Base-by-base conservation (phyloP, 2,797 vertebrate genomes). In the Gambelia wislizenii region DNA sequence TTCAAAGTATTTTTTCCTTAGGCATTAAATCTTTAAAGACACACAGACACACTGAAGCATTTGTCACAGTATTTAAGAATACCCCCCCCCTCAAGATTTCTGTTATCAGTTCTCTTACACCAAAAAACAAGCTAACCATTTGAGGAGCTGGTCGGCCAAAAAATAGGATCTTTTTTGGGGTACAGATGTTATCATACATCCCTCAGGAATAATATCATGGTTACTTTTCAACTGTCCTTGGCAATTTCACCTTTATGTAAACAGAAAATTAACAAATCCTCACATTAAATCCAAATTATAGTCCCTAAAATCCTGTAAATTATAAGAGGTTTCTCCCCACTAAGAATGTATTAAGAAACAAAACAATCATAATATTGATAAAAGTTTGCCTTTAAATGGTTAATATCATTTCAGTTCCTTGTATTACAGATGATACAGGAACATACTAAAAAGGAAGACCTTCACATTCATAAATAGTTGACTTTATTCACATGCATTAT, bases 21-120 rank as follows among this genome's bases (percentile, higher is more conserved):
- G 0, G 12, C 89, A 89, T 94, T 94, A 93, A 91, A 92, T 90
- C 87, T 94, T 93, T 85, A 75, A 39, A 54, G 30, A 30, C 72
- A 75, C 72, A 75, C 22, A 27, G 36, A 74, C 39, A 44, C 72
- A 75, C 72, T 72, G 49, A 91, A 93, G 85, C 54, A 81, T 90
- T 92, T 92, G n/a, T 90, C 56, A 90, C 90, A 75, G 33, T 84
- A 75, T 87, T 86, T 91, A 85, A 86, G 87, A 59, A 81, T 49
- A 52, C 14, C 70, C 80, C 4, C 87, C 70, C 74, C 72, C 36
- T 8, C 4, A 64, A 49, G 13, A 82, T 39, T 92, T 86, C 30
- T 86, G 4, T 0, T 6, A 9, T 36, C 86, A 74, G 75, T 36
- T 91, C 84, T 59, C 82, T 85, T 90, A 83, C 77, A 87, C 39